Percentiles rank a stretch among this genome's conserved stretches.
phyloP scores from a whole-genome alignment of 2,888 invertebrate genomes.

The Hoplodrina ambigua region DNA sequence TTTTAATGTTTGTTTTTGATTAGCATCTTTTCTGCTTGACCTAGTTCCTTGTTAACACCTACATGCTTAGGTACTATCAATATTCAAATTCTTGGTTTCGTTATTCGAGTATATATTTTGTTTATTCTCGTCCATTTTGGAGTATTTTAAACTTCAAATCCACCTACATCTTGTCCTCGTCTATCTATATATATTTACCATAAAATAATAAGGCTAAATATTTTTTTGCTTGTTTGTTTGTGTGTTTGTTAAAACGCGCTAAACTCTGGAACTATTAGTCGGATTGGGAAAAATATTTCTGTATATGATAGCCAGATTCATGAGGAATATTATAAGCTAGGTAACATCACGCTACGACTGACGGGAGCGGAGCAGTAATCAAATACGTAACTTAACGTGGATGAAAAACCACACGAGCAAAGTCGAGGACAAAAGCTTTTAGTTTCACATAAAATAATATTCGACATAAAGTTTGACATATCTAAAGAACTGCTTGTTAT shows the following conservation, averaged over 20 bases:
- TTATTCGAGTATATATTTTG: background rate
- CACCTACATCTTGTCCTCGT: constrained; percentile 44
- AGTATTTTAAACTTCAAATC: background rate
- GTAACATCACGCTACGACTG: too few relatives aligned
- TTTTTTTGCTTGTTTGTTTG: too few relatives aligned
- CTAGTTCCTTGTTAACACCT: constrained; percentile 7
- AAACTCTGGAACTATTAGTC: too few relatives aligned
- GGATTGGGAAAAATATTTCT: too few relatives aligned
- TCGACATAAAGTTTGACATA: constrained; percentile 15
- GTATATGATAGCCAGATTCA: too few relatives aligned
- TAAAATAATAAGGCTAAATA: too few relatives aligned
- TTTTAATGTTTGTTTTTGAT: background rate
- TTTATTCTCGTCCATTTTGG: background rate
- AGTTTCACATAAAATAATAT: background rate
- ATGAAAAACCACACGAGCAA: too few relatives aligned
- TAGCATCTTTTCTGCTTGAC: constrained; percentile 7
- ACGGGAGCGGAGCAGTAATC: too few relatives aligned
- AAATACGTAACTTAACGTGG: too few relatives aligned
- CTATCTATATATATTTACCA: background rate
- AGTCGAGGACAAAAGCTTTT: too few relatives aligned
- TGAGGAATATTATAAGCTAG: too few relatives aligned
- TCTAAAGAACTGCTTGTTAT: background rate
- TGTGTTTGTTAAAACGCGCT: too few relatives aligned
- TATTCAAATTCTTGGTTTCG: background rate
- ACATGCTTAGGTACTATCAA: background rate